A percentile compares a stretch with the other conserved stretches of the same genome.
These are phyloP conservation scores for Prorops nasuta DNA, from an alignment of 1,140 invertebrate species.

Conservation along the genomic window DNA sequence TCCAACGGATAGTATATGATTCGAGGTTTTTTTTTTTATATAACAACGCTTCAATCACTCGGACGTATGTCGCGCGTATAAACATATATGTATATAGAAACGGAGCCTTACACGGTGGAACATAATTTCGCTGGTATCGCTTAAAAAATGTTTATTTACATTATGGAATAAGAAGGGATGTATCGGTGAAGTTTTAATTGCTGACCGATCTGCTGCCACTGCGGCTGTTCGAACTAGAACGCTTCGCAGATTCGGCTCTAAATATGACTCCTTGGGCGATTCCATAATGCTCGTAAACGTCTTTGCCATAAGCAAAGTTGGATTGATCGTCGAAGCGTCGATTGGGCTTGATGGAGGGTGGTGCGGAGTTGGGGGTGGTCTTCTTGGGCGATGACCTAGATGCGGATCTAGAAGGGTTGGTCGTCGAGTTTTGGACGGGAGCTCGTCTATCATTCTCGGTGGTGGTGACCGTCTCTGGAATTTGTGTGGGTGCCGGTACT, in stretches of 20 bases:
- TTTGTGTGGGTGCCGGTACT: background rate
- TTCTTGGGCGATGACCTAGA: conserved; percentile 9
- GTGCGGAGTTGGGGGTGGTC: background rate
- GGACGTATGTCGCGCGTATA: too few relatives aligned
- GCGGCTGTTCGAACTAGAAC: conserved; percentile 28
- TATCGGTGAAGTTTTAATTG: conserved; percentile 40
- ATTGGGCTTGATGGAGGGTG: background rate
- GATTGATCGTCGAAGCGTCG: background rate
- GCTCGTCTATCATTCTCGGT: background rate
- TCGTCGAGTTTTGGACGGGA: background rate
- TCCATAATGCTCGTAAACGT: conserved; percentile 39
- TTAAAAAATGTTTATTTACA: too few relatives aligned
- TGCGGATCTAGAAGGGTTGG: background rate
- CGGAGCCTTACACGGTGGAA: too few relatives aligned
- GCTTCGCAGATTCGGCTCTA: conserved; percentile 7
- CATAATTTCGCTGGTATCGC: too few relatives aligned
- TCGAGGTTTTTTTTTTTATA: too few relatives aligned
- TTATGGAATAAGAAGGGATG: too few relatives aligned
- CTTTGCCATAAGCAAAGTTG: conserved; percentile 28
- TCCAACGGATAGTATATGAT: too few relatives aligned
- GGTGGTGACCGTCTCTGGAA: conserved; percentile 1
- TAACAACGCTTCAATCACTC: too few relatives aligned
- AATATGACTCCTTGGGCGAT: conserved; percentile 33
- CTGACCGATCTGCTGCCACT: conserved; percentile 45
- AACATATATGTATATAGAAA: too few relatives aligned